Conservation (phyloP, 2,888 invertebrate species). For the Erynnis tages region DNA sequence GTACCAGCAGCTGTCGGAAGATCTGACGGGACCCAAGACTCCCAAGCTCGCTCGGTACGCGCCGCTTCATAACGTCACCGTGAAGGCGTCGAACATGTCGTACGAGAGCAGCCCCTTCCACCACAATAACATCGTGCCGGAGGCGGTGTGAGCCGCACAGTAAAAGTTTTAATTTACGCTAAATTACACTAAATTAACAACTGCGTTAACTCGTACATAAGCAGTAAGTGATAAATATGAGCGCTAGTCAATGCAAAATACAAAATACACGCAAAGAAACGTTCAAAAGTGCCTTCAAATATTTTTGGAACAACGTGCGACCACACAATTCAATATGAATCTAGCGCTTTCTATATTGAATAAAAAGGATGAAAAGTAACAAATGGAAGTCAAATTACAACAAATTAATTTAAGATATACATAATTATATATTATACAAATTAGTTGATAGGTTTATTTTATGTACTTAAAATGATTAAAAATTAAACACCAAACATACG, state of each 20-base stretch:
- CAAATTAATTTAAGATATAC: conserved; percentile 81
- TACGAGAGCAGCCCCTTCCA: conserved; percentile 84
- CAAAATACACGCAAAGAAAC: conserved; percentile 46
- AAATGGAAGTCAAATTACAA: conserved; percentile 79
- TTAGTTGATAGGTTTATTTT: conserved; percentile 80
- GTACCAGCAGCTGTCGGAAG: conserved; percentile 90
- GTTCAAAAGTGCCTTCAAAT: conserved; percentile 62
- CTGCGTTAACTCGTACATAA: conserved; percentile 71
- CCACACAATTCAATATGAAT: conserved; percentile 45
- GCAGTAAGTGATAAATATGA: conserved; percentile 74
- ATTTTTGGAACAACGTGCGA: conserved; percentile 65
- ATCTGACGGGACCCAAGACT: conserved; percentile 85
- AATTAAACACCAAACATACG: conserved; percentile 58
- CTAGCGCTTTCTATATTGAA: conserved; percentile 75
- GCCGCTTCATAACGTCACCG: conserved; percentile 76
- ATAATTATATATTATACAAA: conserved; percentile 82
- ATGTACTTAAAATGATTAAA: conserved; percentile 81
- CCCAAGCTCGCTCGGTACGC: conserved; percentile 86
- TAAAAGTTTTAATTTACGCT: conserved; percentile 50
- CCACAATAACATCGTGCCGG: conserved; percentile 83
- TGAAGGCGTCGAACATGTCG: conserved; percentile 73
- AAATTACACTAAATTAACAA: conserved; percentile 60
- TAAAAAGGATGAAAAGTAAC: conserved; percentile 58
- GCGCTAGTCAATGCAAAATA: conserved; percentile 74
- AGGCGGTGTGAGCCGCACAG: conserved; percentile 75